Percentiles rank a stretch among this genome's conserved stretches.
Evolutionary conservation across 2,797 vertebrate genomes (phyloP).

Genomic region (Sciurus carolinensis): DNA sequence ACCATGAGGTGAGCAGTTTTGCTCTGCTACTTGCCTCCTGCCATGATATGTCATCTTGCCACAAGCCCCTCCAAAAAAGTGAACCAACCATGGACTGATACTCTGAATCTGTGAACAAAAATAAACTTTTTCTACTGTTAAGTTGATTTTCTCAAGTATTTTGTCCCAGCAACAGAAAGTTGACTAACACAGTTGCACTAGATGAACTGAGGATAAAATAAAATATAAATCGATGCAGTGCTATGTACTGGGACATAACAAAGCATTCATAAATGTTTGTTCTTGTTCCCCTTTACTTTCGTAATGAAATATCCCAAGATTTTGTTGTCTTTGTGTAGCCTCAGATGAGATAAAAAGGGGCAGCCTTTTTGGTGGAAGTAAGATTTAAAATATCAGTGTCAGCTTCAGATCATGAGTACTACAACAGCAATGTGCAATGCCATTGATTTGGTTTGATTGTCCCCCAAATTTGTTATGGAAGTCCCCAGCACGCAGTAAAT

Average conservation of each 20-base stretch:
- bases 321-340: not conserved
- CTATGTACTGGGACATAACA: not conserved
- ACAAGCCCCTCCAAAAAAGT: too few species aligned
- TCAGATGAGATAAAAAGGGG: not conserved
- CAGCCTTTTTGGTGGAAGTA: slow-evolving; percentile 14
- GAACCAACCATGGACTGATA: too few species aligned
- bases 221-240: not conserved
- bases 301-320: not conserved
- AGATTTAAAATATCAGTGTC: not conserved
- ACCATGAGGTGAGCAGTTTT: not conserved
- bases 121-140: not conserved
- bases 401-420: not conserved
- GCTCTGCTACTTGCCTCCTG: not conserved
- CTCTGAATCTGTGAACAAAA: too few species aligned
- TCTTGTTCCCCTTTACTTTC: not conserved
- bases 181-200: not conserved
- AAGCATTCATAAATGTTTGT: not conserved
- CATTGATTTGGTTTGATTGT: slow-evolving; percentile 17
- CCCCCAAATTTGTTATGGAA: not conserved
- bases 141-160: not conserved
- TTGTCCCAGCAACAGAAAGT: not conserved
- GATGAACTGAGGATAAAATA: slow-evolving; percentile 12
- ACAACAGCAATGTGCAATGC: not conserved
- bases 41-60: too few species aligned
- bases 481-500: not conserved